A percentile compares a stretch with the other conserved stretches of the same genome.
Evolutionary conservation across 2,113 vertebrate genomes (phyloP).

Genomic region (Empidonax alnorum): DNA sequence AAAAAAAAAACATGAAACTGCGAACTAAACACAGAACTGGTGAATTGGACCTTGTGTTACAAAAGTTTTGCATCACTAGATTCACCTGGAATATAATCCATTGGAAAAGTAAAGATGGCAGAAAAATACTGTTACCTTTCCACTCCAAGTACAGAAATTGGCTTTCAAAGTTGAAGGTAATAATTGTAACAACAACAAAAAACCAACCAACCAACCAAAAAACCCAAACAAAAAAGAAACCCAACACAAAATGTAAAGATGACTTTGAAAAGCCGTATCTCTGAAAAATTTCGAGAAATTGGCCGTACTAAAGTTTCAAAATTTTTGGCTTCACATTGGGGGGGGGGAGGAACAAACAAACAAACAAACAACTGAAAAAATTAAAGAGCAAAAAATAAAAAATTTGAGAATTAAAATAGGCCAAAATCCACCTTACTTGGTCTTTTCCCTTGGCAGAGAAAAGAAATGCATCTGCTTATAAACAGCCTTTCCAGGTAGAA

Average conservation of each 20-base stretch:
- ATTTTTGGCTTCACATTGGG: background rate
- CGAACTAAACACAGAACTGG: background rate
- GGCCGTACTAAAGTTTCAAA: background rate
- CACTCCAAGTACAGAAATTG: background rate
- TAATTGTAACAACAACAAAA: background rate
- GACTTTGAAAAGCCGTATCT: background rate
- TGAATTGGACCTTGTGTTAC: background rate
- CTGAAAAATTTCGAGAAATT: background rate
- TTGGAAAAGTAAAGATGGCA: background rate
- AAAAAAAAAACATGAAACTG: background rate
- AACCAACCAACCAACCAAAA: background rate
- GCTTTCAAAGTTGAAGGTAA: background rate
- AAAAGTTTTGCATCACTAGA: background rate
- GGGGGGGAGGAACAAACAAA: too few species aligned
- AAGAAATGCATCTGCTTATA: background rate
- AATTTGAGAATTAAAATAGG: background rate
- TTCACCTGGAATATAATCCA: background rate
- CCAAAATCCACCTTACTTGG: background rate
- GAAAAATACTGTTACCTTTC: background rate
- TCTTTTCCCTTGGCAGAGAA: background rate
- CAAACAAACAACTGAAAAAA: background rate
- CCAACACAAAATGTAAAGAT: background rate
- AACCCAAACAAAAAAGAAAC: background rate
- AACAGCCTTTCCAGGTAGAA: background rate
- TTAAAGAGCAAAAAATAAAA: background rate